These are phyloP conservation scores for Troides oblongomaculatus DNA, from an alignment of 2,888 invertebrate genomes.

Conservation along the genomic window DNA sequence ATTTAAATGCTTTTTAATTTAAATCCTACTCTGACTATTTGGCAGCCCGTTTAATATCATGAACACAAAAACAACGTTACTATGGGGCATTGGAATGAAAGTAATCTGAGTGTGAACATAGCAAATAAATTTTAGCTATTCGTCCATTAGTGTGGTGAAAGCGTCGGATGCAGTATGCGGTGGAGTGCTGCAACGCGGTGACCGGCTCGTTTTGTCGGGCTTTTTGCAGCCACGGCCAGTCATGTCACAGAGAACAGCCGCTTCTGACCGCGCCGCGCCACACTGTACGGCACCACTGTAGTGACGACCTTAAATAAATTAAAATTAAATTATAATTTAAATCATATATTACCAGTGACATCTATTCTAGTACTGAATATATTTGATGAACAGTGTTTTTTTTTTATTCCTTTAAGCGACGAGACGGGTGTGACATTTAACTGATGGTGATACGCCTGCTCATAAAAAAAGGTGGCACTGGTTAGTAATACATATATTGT, in stretches of 20 bases:
- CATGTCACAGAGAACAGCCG: slow-evolving; percentile 40
- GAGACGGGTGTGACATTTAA: too few species aligned
- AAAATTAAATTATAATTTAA: not conserved
- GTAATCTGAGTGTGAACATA: slow-evolving; percentile 1
- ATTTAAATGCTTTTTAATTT: not conserved
- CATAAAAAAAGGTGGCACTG: too few species aligned
- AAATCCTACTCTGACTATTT: not conserved
- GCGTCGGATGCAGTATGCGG: slow-evolving; percentile 64
- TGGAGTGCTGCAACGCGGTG: slow-evolving; percentile 51
- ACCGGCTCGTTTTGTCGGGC: slow-evolving; percentile 54
- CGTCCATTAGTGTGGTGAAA: slow-evolving; percentile 42
- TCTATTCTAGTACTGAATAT: too few species aligned
- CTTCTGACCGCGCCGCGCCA: slow-evolving; percentile 29
- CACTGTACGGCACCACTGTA: slow-evolving; percentile 31
- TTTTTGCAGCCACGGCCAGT: slow-evolving; percentile 56
- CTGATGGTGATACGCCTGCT: too few species aligned
- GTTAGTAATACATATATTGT: too few species aligned
- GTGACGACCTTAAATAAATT: slow-evolving; percentile 26
- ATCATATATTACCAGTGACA: not conserved
- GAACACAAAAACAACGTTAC: not conserved
- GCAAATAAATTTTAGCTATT: slow-evolving; percentile 36
- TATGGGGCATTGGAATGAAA: not conserved
- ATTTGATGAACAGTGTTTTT: too few species aligned
- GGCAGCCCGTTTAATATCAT: not conserved
- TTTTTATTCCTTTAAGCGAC: too few species aligned